Conservation (phyloP, 2,888 invertebrate genomes). For the Atrina japonica region DNA sequence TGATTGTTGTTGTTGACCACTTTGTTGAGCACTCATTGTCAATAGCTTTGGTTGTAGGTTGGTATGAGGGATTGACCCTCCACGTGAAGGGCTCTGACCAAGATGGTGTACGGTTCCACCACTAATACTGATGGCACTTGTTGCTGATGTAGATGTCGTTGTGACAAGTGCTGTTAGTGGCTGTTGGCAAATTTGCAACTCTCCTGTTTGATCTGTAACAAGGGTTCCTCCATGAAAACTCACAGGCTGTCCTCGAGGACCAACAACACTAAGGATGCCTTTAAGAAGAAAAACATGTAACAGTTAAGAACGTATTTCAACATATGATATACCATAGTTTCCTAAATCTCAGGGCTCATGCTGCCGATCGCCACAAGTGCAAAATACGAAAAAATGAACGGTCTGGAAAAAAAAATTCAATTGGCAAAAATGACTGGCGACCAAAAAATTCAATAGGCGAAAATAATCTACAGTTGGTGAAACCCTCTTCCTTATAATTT, state of each 20-base stretch:
- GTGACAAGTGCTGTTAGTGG: slow-evolving; percentile 37
- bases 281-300: neutral
- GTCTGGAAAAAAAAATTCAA: no score
- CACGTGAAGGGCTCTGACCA: slow-evolving; percentile 66
- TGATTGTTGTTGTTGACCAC: slow-evolving; percentile 17
- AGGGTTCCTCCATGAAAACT: neutral
- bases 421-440: no score
- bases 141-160: slow-evolving; percentile 31
- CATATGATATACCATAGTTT: no score
- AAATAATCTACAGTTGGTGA: no score
- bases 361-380: no score
- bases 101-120: slow-evolving; percentile 74
- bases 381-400: no score
- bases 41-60: slow-evolving; percentile 58
- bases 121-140: slow-evolving; percentile 47
- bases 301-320: no score
- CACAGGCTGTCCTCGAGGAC: neutral
- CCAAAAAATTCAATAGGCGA: no score
- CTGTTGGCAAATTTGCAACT: slow-evolving; percentile 35
- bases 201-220: slow-evolving; percentile 3
- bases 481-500: no score
- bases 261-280: slow-evolving; percentile 14
- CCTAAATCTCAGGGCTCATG: no score
- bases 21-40: slow-evolving; percentile 43
- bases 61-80: slow-evolving; percentile 59